Base-by-base conservation (phyloP, 1,140 invertebrate genomes). In the Saccostrea cuccullata region DNA sequence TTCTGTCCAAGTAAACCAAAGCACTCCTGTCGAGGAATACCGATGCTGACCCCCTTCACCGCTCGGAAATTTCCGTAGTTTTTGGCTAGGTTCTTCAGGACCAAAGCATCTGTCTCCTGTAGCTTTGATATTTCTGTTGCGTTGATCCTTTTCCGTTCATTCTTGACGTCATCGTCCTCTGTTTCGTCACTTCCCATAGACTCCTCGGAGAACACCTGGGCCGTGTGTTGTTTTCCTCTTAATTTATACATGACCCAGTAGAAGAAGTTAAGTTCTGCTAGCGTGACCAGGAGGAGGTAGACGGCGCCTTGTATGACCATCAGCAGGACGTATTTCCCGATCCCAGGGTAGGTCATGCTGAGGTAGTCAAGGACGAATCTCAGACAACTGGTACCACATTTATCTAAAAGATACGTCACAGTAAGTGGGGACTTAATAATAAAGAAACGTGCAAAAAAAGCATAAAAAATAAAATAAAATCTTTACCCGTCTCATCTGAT, bases 1-100 rank as follows among this genome's bases (percentile, higher is more conserved):
- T 97, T 97, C 0, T 97, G 96, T 17, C 98, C 98, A 40, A 99
- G 95, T 70, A 99, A 95, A 2, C 98, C 98, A 95, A 99, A 99
- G 93, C 98, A 98, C 95, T 99, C 97, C n/a, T 96, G 95, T 30
- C 86, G 26, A 47, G 84, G 0, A 96, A 96, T 93, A 97, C 96
- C 95, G n/a, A 94, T 87, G 15, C 92, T 92, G 26, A 92, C 60
- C 30, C 85, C 96, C 96, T 93, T 98, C 96, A 92, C 96, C 5
- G 97, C 97, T 60, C 17, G 96, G 67, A 92, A 91, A 1, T 82
- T 58, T 1, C 88, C 89, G 60, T 90, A 93, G 0, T 96, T 96
- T 93, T 98, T 98, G 9, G 92, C 92, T 17, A 96, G 87, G 40
- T 95, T 92, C 86, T 92, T 90, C 11, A 92, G 67, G 23, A 92